Conservation (phyloP, 2,888 invertebrate species). For the Drosophila rellima region DNA sequence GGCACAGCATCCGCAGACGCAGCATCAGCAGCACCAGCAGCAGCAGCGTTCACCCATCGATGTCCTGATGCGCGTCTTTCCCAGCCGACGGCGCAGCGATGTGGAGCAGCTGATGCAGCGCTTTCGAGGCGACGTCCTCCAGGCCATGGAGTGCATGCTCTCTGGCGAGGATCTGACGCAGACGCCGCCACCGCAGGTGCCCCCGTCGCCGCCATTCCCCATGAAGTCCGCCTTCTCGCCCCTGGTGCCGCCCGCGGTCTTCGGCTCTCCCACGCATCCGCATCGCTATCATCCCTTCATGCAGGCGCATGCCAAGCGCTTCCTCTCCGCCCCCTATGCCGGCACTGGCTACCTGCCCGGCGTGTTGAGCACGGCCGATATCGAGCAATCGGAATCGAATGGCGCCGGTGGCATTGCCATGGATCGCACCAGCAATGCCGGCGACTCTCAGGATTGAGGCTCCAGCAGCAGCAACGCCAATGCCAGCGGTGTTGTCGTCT, state of each 20-base stretch:
- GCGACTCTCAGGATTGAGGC: conserved; percentile 86
- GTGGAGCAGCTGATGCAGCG: conserved; percentile 94
- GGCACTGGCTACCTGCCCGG: conserved; percentile 94
- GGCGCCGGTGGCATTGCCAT: conserved; percentile 83
- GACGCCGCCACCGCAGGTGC: conserved; percentile 85
- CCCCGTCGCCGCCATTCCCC: conserved; percentile 85
- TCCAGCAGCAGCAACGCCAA: conserved; percentile 49
- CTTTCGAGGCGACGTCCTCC: conserved; percentile 95
- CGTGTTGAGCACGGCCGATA: conserved; percentile 87
- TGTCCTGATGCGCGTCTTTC: conserved; percentile 95
- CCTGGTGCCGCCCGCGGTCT: conserved; percentile 87
- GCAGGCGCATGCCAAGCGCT: conserved; percentile 90
- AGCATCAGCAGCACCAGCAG: conserved; percentile 75
- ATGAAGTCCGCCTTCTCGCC: conserved; percentile 92
- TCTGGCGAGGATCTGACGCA: conserved; percentile 87
- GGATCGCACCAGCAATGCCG: conserved; percentile 84
- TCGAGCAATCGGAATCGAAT: conserved; percentile 85
- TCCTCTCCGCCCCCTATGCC: conserved; percentile 93
- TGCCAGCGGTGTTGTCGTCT: conserved; percentile 60
- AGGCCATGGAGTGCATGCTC: conserved; percentile 96
- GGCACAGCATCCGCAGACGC: conserved; percentile 57
- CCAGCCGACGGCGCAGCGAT: conserved; percentile 93
- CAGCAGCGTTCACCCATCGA: conserved; percentile 92
- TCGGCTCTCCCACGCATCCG: conserved; percentile 85
- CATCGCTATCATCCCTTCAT: conserved; percentile 85